Percentiles rank a stretch among this genome's conserved stretches.
Conservation (phyloP, 2,888 invertebrate genomes). For the Chloromyia formosa region DNA sequence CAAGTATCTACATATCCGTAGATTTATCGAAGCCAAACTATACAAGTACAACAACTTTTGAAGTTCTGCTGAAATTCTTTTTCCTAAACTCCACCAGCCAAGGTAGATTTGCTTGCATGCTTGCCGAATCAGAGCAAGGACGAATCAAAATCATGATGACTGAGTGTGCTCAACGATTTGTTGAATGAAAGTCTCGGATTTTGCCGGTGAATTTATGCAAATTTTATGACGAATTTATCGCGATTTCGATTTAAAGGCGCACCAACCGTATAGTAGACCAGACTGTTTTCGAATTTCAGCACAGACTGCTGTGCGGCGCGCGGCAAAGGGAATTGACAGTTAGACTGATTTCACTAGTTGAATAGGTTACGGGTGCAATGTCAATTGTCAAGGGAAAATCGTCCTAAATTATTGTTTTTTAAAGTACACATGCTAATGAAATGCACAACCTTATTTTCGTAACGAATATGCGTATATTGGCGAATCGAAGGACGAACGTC, state of each 20-base stretch:
- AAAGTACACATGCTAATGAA: too few species aligned
- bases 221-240: conserved; percentile 53
- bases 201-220: conserved; percentile 52
- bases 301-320: not conserved
- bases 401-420: too few species aligned
- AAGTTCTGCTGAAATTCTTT: not conserved
- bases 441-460: too few species aligned
- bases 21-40: too few species aligned
- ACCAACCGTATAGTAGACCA: not conserved
- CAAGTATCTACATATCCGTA: too few species aligned
- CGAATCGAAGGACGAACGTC: too few species aligned
- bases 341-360: not conserved
- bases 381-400: too few species aligned
- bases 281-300: not conserved
- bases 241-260: conserved; percentile 48
- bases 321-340: not conserved
- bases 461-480: too few species aligned
- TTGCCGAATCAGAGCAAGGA: conserved; percentile 13
- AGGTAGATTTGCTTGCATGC: not conserved
- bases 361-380: too few species aligned
- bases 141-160: conserved; percentile 25
- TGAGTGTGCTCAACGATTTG: conserved; percentile 46
- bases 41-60: too few species aligned
- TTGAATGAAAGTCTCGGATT: conserved; percentile 46
- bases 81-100: not conserved